These are phyloP conservation scores for Myotis yumanensis DNA, from an alignment of 2,113 vertebrate genomes.

Conservation along the genomic window DNA sequence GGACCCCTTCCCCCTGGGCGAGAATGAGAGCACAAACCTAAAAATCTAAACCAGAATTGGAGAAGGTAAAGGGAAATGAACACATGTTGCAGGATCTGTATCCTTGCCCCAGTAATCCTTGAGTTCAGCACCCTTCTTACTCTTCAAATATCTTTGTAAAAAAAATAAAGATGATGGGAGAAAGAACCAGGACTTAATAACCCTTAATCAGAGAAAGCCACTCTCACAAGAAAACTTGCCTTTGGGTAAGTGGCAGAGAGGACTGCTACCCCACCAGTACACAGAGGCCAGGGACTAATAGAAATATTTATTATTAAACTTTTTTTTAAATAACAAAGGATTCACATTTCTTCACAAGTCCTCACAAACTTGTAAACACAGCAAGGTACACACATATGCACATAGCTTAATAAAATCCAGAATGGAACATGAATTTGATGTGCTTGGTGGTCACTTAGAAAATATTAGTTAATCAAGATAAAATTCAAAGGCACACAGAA, in stretches of 20 bases:
- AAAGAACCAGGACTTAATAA: background rate
- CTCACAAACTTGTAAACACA: constrained; percentile 41
- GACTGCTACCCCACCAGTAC: background rate
- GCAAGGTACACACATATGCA: background rate
- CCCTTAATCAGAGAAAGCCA: background rate
- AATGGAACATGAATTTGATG: constrained; percentile 24
- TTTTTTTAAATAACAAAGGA: background rate
- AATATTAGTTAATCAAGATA: constrained; percentile 44
- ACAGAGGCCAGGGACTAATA: constrained; percentile 26
- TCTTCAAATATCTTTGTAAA: background rate
- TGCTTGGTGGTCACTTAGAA: background rate
- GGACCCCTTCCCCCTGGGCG: background rate
- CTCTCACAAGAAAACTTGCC: constrained; percentile 45
- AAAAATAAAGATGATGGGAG: constrained; percentile 1
- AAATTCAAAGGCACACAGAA: constrained; percentile 59
- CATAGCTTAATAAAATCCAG: constrained; percentile 35
- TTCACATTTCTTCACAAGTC: background rate
- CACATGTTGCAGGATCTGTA: background rate
- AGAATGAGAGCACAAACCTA: background rate
- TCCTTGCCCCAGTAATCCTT: background rate
- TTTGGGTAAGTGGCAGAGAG: constrained; percentile 31
- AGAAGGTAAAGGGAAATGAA: background rate
- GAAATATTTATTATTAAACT: background rate
- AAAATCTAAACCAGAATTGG: background rate
- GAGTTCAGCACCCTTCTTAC: background rate